These are phyloP conservation scores for Zaprionus inermis DNA, from an alignment of 1,140 invertebrate species.

Conservation along the genomic window DNA sequence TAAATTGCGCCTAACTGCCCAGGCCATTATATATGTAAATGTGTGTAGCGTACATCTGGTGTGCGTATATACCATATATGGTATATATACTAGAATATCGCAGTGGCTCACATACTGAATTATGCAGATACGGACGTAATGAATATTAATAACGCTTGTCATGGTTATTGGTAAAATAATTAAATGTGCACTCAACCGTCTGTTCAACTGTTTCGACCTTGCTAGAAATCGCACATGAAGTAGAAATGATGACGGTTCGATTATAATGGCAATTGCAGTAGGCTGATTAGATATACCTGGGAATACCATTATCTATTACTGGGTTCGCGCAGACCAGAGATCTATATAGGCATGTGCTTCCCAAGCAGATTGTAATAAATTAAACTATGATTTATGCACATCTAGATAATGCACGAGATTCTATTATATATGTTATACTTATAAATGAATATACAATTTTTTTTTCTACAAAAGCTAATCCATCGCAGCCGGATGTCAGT, in stretches of 20 bases:
- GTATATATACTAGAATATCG: neutral
- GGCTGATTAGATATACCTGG: constrained; percentile 28
- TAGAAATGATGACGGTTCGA: constrained; percentile 10
- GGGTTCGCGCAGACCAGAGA: neutral
- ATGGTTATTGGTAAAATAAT: constrained; percentile 62
- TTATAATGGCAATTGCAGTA: constrained; percentile 9
- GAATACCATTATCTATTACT: constrained; percentile 21
- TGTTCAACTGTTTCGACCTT: constrained; percentile 4
- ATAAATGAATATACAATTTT: too few relatives aligned
- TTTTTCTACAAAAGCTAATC: too few relatives aligned
- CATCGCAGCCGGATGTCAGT: too few relatives aligned
- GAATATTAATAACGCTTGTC: constrained; percentile 58
- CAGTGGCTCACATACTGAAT: constrained; percentile 23
- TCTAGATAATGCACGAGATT: neutral
- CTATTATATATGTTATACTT: too few relatives aligned
- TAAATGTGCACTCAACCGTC: constrained; percentile 32
- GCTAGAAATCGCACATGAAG: constrained; percentile 46
- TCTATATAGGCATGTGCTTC: neutral
- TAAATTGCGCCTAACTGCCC: constrained; percentile 4
- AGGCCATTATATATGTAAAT: constrained; percentile 1
- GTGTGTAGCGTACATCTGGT: neutral
- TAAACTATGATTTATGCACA: neutral
- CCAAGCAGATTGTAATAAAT: neutral
- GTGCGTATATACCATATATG: neutral
- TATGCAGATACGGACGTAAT: constrained; percentile 47